Evolutionary conservation across 2,113 vertebrate genomes (phyloP).

Genomic region (Rhegmatorhina hoffmannsi): DNA sequence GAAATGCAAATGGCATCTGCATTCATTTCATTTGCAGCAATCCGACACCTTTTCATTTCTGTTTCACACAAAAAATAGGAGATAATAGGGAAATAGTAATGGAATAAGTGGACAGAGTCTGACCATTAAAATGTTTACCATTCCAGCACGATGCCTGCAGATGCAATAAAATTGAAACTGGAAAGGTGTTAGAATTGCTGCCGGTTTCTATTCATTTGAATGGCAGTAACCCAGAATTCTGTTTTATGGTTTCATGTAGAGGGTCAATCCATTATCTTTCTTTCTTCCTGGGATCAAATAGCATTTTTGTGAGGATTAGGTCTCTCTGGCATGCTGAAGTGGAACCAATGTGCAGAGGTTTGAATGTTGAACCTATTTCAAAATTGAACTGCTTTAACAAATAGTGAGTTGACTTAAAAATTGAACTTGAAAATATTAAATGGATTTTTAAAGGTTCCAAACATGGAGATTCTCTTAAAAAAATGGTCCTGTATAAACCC

Average conservation of each 20-base stretch:
- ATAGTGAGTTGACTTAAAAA: constrained; percentile 54
- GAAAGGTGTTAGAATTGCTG: constrained; percentile 77
- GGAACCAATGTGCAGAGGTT: constrained; percentile 49
- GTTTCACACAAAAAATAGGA: constrained; percentile 60
- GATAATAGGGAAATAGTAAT: constrained; percentile 73
- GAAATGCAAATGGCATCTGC: constrained; percentile 70
- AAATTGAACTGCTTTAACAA: constrained; percentile 65
- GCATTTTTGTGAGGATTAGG: constrained; percentile 74
- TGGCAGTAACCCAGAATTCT: constrained; percentile 71
- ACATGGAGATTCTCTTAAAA: constrained; percentile 10
- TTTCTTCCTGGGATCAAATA: constrained; percentile 71
- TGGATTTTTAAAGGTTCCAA: constrained; percentile 64
- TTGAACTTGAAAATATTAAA: constrained; percentile 64
- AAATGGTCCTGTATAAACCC: constrained; percentile 16
- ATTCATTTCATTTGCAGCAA: constrained; percentile 70
- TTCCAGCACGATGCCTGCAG: constrained; percentile 71
- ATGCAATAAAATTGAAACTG: constrained; percentile 77
- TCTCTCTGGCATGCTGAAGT: constrained; percentile 41
- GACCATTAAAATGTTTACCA: constrained; percentile 80
- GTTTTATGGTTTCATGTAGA: constrained; percentile 64
- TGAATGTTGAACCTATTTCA: constrained; percentile 64
- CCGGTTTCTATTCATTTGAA: constrained; percentile 77
- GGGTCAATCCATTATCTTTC: constrained; percentile 75
- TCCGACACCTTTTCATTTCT: constrained; percentile 73
- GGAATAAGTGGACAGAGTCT: constrained; percentile 69